These are phyloP conservation scores for Agriotes lineatus DNA, from an alignment of 2,888 invertebrate species.

Conservation along the genomic window DNA sequence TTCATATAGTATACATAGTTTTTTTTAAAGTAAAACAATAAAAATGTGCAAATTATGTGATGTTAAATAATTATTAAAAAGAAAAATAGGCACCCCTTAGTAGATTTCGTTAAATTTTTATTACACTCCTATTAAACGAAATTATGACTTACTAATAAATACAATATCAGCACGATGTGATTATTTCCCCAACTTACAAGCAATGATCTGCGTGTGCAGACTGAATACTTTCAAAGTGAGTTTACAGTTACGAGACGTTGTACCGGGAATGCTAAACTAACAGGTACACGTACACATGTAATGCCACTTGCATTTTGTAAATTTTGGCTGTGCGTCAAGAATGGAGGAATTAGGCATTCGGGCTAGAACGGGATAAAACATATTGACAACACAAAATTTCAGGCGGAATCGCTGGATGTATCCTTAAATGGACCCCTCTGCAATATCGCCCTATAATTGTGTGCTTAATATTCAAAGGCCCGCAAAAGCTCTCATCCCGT, in stretches of 20 bases:
- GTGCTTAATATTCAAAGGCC: slow-evolving; percentile 52
- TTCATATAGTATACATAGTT: too few relatives aligned
- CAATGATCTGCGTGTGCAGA: not conserved
- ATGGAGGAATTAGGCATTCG: not conserved
- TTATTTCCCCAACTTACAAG: not conserved
- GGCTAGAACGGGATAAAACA: slow-evolving; percentile 16
- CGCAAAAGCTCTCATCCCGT: slow-evolving; percentile 47
- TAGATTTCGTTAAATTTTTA: too few relatives aligned
- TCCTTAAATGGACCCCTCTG: slow-evolving; percentile 40
- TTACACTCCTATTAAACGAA: too few relatives aligned
- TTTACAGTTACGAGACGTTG: slow-evolving; percentile 21
- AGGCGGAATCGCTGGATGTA: slow-evolving; percentile 15
- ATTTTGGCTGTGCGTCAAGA: slow-evolving; percentile 23
- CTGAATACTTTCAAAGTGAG: slow-evolving; percentile 15
- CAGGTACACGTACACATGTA: slow-evolving; percentile 36
- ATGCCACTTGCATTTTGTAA: slow-evolving; percentile 11
- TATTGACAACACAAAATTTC: slow-evolving; percentile 27
- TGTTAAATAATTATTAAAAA: too few relatives aligned
- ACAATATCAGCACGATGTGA: too few relatives aligned
- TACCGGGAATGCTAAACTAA: slow-evolving; percentile 27
- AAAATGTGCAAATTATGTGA: too few relatives aligned
- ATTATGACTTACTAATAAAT: too few relatives aligned
- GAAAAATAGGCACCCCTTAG: too few relatives aligned
- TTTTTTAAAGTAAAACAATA: too few relatives aligned
- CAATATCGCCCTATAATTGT: slow-evolving; percentile 48